phyloP scores from a whole-genome alignment of 2,888 invertebrate species.

The Nomada fucata region DNA sequence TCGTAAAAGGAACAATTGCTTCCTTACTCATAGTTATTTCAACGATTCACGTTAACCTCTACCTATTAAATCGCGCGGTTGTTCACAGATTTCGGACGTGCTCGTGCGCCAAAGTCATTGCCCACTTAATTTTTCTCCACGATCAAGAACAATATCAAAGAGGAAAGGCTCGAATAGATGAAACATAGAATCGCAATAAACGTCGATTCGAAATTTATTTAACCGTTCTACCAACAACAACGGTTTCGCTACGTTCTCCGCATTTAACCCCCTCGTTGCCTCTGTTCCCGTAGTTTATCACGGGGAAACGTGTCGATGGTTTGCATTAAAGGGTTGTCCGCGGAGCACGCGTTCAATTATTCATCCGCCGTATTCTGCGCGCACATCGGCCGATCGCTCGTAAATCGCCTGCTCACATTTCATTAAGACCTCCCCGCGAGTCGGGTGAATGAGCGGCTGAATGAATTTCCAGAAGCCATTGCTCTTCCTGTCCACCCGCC shows the following conservation, averaged over 20 bases:
- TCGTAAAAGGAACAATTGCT: slow-evolving; percentile 30
- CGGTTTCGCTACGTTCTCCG: slow-evolving; percentile 5
- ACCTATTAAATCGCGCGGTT: slow-evolving; percentile 56
- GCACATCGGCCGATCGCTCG: slow-evolving; percentile 54
- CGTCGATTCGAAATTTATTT: slow-evolving; percentile 5
- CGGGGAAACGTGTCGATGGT: slow-evolving; percentile 52
- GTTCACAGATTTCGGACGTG: slow-evolving; percentile 15
- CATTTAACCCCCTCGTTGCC: not conserved
- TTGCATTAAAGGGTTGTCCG: slow-evolving; percentile 64
- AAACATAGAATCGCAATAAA: not conserved
- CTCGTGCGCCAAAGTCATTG: not conserved
- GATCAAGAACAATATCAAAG: slow-evolving; percentile 2
- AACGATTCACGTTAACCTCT: slow-evolving; percentile 45
- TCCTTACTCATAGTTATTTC: slow-evolving; percentile 53
- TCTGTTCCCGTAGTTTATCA: slow-evolving; percentile 37
- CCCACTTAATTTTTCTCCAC: not conserved
- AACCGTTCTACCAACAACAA: not conserved
- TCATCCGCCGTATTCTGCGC: slow-evolving; percentile 60
- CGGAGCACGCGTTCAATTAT: slow-evolving; percentile 67
- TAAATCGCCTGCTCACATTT: slow-evolving; percentile 67
- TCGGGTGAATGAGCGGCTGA: slow-evolving; percentile 64
- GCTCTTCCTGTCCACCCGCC: slow-evolving; percentile 31
- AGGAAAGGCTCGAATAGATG: not conserved
- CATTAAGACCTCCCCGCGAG: slow-evolving; percentile 66
- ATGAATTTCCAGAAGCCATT: slow-evolving; percentile 66